These are phyloP conservation scores for Girardinus metallicus DNA, from an alignment of 2,797 vertebrate genomes.

Conservation along the genomic window DNA sequence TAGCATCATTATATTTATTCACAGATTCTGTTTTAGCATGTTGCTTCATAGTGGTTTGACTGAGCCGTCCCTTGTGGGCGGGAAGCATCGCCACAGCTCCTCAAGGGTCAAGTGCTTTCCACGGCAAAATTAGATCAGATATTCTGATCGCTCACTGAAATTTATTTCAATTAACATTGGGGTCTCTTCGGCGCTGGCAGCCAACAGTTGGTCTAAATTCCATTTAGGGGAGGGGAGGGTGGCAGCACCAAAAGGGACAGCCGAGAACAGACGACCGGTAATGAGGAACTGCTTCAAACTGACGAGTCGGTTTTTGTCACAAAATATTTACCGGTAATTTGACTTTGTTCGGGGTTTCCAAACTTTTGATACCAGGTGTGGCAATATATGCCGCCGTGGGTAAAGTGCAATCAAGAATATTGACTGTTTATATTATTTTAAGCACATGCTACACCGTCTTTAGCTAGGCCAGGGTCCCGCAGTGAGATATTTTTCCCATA, in stretches of 20 bases:
- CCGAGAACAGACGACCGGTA: constrained; percentile 13
- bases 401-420: too few species aligned
- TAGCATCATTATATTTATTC: neutral
- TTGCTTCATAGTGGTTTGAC: constrained; percentile 17
- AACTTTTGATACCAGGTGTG: neutral
- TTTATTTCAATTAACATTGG: constrained; percentile 58
- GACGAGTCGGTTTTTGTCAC: neutral
- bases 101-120: constrained; percentile 49
- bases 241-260: constrained; percentile 11
- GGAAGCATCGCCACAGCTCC: neutral
- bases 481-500: too few species aligned
- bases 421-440: too few species aligned
- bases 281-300: neutral
- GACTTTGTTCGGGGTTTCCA: neutral
- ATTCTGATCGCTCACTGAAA: constrained; percentile 54
- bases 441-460: too few species aligned
- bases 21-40: constrained; percentile 4
- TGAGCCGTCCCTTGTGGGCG: constrained; percentile 22
- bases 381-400: too few species aligned
- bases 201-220: constrained; percentile 13
- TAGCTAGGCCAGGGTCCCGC: too few species aligned
- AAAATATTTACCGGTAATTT: too few species aligned
- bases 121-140: constrained; percentile 59
- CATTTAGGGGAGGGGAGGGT: constrained; percentile 12
- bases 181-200: constrained; percentile 26